A percentile compares a stretch with the other conserved stretches of the same genome.
Conservation (phyloP, 2,113 vertebrate genomes). For the Elaphurus davidianus region DNA sequence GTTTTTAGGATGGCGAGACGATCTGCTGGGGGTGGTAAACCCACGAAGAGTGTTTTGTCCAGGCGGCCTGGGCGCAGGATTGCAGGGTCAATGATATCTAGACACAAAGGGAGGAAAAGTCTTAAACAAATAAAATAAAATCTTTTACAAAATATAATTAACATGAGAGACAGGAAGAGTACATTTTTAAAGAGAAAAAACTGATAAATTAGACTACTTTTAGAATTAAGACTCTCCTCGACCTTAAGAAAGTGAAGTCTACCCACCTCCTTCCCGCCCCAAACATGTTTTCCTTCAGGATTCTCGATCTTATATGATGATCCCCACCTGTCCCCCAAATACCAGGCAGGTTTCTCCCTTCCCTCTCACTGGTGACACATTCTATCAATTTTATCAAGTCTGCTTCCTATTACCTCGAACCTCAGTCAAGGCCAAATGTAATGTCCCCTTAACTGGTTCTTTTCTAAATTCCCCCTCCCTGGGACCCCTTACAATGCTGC, state of each 20-base stretch:
- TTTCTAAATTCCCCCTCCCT: neutral
- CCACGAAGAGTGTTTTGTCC: constrained; percentile 95
- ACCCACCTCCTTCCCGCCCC: neutral
- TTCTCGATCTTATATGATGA: neutral
- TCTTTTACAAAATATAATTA: neutral
- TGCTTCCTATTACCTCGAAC: neutral
- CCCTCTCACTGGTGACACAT: neutral
- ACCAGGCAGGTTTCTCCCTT: neutral
- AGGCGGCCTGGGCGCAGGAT: constrained; percentile 94
- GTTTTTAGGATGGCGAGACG: constrained; percentile 93
- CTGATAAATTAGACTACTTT: neutral
- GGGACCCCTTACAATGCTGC: neutral
- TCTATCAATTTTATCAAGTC: neutral
- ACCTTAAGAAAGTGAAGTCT: neutral
- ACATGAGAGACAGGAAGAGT: neutral
- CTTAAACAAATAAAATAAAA: neutral
- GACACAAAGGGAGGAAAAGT: neutral
- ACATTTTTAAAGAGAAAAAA: neutral
- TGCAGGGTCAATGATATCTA: constrained; percentile 97
- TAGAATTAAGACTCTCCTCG: neutral
- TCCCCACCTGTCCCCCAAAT: accelerated
- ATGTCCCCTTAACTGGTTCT: neutral
- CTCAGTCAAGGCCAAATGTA: neutral
- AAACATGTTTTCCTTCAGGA: neutral
- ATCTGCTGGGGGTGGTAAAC: constrained; percentile 91